Evolutionary conservation across 92 coral and sea anemone genomes (phyloP), one percentile per base, ranked within the genome.

Genomic region (Diadumene lineata): DNA sequence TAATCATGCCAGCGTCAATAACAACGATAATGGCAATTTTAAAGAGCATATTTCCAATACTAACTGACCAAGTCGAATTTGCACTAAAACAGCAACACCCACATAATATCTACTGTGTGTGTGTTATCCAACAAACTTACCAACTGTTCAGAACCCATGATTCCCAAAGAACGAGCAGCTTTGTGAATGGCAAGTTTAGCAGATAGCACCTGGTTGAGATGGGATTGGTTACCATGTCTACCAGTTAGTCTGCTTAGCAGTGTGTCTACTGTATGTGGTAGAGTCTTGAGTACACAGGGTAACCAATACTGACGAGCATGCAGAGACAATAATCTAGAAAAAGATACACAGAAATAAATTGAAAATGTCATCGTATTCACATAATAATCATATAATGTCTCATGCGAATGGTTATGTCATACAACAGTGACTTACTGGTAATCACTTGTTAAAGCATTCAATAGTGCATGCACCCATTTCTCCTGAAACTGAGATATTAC

Each of bases 281-380:
- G n/a, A 38, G 75, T 38, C 74, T 82, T 85, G 6, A 89, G 88
- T 26, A 74, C 89, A 72, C 90, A 89, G 1, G 93, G 93, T 68
- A 89, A 56, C 93, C 93, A 89, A 64, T 89, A 89, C n/a, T 81
- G 80, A 24, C 75, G 83, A 9, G 93, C 74, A 64, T 89, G 83
- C 31, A 81, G 82, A 48, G 82, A 78, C 74, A 81, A 76, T 31
- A 81, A 72, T 50, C 93, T 88, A 38, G 44, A 17, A 31, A 34
- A 16, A 68, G 24, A 68, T 10, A 18, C 0, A 34, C 29, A 8
- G 27, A 51, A 32, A n/a, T 16, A 0, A 28, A n/a, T 18, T n/a
- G 4, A 50, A 13, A 43, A 28, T 10, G 48, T 4, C 7, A n/a
- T n/a, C n/a, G n/a, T n/a, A n/a, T n/a, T n/a, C n/a, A n/a, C n/a